Conservation (phyloP, 1,140 invertebrate species). For the Conus ventricosus region DNA sequence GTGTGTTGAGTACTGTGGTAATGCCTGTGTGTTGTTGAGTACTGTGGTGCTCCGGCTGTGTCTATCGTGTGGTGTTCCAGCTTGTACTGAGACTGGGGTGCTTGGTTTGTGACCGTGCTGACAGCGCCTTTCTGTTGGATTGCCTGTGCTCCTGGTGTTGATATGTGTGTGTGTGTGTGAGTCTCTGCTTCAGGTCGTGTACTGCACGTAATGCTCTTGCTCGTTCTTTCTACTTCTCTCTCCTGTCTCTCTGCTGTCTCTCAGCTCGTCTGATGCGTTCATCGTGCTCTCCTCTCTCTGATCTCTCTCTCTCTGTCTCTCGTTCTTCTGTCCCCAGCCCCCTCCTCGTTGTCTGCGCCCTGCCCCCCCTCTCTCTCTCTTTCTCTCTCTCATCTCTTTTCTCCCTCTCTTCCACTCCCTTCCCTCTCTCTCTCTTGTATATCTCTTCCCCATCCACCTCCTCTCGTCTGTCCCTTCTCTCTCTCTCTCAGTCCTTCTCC, state of each 20-base stretch:
- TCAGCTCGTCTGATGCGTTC: too few relatives aligned
- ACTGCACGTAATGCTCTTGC: too few relatives aligned
- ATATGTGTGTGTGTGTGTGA: too few relatives aligned
- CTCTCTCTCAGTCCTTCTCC: background rate
- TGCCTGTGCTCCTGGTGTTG: background rate
- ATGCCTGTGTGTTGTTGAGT: background rate
- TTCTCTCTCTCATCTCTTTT: too few relatives aligned
- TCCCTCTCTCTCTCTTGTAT: background rate
- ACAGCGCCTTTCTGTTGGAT: background rate
- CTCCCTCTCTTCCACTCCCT: too few relatives aligned
- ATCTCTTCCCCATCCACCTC: background rate
- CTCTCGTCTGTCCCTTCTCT: background rate
- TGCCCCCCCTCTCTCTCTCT: too few relatives aligned
- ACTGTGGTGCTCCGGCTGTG: background rate
- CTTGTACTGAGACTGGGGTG: too few relatives aligned
- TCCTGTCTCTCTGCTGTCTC: background rate
- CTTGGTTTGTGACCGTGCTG: background rate
- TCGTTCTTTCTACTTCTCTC: too few relatives aligned
- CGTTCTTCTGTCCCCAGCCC: too few relatives aligned
- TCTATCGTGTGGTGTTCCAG: background rate
- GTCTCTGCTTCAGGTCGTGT: too few relatives aligned
- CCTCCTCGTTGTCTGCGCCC: too few relatives aligned
- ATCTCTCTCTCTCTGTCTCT: conserved; percentile 15
- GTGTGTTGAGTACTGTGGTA: too few relatives aligned
- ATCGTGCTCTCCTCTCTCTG: background rate